Evolutionary conservation across 2,113 vertebrate genomes (phyloP).

Genomic region (Drymodes brunneopygia): DNA sequence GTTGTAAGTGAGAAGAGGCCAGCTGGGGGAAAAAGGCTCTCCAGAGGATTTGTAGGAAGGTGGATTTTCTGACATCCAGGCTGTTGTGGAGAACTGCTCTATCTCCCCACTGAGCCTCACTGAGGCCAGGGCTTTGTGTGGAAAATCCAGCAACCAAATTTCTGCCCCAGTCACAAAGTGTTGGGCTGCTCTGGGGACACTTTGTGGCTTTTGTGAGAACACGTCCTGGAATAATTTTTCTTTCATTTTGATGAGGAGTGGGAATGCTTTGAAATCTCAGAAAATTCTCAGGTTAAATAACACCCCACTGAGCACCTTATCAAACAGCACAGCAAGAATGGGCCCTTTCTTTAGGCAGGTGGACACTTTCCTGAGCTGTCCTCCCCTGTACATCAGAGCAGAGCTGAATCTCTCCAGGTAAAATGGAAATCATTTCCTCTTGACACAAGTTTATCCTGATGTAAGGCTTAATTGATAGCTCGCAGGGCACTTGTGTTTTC

Average conservation of each 20-base stretch:
- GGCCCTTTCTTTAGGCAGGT: neutral
- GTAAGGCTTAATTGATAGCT: conserved; percentile 56
- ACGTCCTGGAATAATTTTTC: neutral
- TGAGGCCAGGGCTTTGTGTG: neutral
- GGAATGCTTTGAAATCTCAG: neutral
- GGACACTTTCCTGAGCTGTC: neutral
- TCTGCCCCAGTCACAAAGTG: neutral
- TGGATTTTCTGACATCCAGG: neutral
- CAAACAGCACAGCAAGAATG: neutral
- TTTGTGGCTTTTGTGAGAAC: neutral
- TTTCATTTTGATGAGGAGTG: neutral
- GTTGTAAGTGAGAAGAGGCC: neutral
- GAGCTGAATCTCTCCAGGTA: neutral
- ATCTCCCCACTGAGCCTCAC: neutral
- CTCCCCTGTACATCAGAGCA: neutral
- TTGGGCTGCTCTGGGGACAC: neutral
- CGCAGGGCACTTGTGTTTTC: conserved; percentile 54
- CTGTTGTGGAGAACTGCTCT: neutral
- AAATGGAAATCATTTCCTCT: conserved; percentile 21
- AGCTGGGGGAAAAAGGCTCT: neutral
- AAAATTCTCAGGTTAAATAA: neutral
- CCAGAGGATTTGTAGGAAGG: neutral
- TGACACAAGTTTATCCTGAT: conserved; percentile 42
- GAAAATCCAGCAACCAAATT: neutral
- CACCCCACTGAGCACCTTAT: neutral